These are phyloP conservation scores for Macrotus californicus DNA, from an alignment of 2,113 vertebrate genomes.

Conservation along the genomic window DNA sequence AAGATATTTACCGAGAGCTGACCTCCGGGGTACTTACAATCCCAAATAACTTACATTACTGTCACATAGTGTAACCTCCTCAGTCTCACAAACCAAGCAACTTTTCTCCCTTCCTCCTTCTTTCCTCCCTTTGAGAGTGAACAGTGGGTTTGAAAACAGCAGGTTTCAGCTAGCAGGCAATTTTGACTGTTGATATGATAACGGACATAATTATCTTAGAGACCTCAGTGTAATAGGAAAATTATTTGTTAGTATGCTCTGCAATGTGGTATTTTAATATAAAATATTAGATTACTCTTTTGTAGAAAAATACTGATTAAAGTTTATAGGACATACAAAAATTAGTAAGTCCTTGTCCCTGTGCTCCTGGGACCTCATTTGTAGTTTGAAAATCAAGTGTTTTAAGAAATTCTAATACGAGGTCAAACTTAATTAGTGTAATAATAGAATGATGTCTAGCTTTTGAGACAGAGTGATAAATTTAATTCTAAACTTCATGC, in stretches of 20 bases:
- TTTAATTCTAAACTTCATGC: background rate
- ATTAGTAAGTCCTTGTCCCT: background rate
- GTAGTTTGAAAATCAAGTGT: background rate
- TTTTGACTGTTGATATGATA: background rate
- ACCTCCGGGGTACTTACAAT: background rate
- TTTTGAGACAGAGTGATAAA: background rate
- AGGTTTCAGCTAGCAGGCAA: background rate
- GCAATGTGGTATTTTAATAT: background rate
- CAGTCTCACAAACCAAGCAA: background rate
- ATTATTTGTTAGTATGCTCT: background rate
- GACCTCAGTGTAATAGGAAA: background rate
- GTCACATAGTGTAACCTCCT: background rate
- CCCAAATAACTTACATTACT: background rate
- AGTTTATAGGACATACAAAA: background rate
- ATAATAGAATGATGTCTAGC: background rate
- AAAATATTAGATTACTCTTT: background rate
- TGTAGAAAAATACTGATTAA: conserved; percentile 3
- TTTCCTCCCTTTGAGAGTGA: background rate
- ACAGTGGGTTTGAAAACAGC: background rate
- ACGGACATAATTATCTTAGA: background rate
- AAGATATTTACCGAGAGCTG: background rate
- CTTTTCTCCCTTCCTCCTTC: background rate
- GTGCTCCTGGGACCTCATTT: background rate
- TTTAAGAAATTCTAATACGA: background rate
- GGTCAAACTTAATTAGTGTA: background rate